These are phyloP conservation scores for Discoglossus pictus DNA, from an alignment of 2,797 vertebrate genomes.

Conservation along the genomic window DNA sequence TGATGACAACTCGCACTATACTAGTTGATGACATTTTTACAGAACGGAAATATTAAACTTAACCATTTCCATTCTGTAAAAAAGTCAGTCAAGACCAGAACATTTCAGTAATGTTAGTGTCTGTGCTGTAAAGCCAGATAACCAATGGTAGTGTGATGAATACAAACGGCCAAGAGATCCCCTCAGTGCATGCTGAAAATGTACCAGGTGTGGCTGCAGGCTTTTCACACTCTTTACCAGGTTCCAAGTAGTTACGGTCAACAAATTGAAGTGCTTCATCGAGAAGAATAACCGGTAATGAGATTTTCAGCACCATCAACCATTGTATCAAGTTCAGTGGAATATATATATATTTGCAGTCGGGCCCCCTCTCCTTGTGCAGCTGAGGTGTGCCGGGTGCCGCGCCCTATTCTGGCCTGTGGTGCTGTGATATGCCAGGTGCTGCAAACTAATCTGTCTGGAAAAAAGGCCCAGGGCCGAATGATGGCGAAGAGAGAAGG, in stretches of 20 bases:
- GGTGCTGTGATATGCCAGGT: too few relatives aligned
- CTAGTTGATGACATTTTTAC: too few relatives aligned
- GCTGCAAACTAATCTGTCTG: too few relatives aligned
- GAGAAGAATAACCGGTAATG: constrained; percentile 91
- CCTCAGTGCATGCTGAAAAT: constrained; percentile 84
- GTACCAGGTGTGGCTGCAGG: constrained; percentile 72
- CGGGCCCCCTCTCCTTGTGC: too few relatives aligned
- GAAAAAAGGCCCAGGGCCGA: too few relatives aligned
- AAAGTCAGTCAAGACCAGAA: constrained; percentile 90
- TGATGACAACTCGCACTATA: too few relatives aligned
- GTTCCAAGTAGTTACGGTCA: constrained; percentile 91
- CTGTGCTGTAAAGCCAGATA: constrained; percentile 96
- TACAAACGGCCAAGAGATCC: constrained; percentile 95
- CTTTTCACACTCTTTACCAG: constrained; percentile 87
- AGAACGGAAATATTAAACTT: too few relatives aligned
- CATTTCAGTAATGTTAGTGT: constrained; percentile 92
- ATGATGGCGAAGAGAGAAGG: too few relatives aligned
- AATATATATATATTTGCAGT: too few relatives aligned
- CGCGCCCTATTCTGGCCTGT: too few relatives aligned
- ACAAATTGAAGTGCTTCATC: constrained; percentile 92
- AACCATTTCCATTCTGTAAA: constrained; percentile 76
- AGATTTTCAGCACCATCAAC: constrained; percentile 97
- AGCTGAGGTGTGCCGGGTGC: too few relatives aligned
- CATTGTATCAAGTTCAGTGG: constrained; percentile 88
- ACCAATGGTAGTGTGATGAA: constrained; percentile 87